These are phyloP conservation scores for Ernsta delagoae DNA, from an alignment of 2,888 invertebrate species.

Conservation along the genomic window DNA sequence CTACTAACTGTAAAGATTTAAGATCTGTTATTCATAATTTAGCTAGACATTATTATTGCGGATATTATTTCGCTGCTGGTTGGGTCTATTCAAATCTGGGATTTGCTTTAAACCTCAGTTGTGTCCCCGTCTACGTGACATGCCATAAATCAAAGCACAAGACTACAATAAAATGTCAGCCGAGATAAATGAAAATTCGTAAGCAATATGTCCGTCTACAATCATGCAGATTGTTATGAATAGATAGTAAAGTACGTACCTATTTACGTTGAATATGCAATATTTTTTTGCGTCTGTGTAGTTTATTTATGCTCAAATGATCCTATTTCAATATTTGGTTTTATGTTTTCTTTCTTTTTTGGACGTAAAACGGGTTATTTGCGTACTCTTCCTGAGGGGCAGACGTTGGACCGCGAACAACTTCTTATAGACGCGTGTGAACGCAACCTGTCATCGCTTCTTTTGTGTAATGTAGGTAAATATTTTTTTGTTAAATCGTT, in stretches of 20 bases:
- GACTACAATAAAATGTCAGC: constrained; percentile 39
- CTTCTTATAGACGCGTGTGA: constrained; percentile 2
- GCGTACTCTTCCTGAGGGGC: not conserved
- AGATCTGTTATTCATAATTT: not conserved
- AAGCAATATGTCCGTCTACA: constrained; percentile 32
- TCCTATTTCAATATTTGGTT: not conserved
- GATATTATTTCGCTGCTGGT: constrained; percentile 16
- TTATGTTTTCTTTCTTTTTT: constrained; percentile 15
- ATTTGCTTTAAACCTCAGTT: constrained; percentile 28
- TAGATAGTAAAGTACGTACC: constrained; percentile 17
- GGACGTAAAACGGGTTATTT: constrained; percentile 13
- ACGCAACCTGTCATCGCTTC: constrained; percentile 2
- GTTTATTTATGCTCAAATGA: not conserved
- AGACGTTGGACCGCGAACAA: not conserved
- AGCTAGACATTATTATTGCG: constrained; percentile 13
- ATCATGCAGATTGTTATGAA: constrained; percentile 25
- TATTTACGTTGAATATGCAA: constrained; percentile 6
- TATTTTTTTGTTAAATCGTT: not conserved
- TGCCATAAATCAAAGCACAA: constrained; percentile 40
- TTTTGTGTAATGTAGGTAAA: not conserved
- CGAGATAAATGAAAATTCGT: constrained; percentile 39
- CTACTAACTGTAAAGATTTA: too few species aligned
- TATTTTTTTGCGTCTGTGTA: not conserved
- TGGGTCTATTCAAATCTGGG: constrained; percentile 27
- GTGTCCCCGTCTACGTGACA: constrained; percentile 30